Base-by-base conservation (phyloP, 2,113 vertebrate genomes). In the Anhinga rufa region DNA sequence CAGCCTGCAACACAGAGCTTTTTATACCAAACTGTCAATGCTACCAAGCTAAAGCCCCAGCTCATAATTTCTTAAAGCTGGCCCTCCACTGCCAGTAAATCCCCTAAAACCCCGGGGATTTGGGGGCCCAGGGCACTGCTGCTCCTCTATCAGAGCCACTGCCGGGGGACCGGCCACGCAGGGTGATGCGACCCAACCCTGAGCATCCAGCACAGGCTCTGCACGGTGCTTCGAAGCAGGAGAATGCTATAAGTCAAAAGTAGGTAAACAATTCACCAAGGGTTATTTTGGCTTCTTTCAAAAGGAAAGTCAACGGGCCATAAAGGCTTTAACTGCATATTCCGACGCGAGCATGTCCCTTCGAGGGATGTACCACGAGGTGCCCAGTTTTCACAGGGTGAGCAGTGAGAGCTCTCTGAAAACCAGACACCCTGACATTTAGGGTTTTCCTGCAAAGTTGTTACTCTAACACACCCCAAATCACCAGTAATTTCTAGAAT, bases 381-480 rank as follows among this genome's bases (percentile, higher is more conserved):
- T 60, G 49, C 92, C 72, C 12, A 1, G 58, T 79, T 85, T 82
- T 80, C 87, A 42, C 31, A 4, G 69, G 51, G 24, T 6, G 1
- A 82, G 78, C 0, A 1, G 83, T 84, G 86, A 71, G 91, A 85
- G 49, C 46, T 85, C 75, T 82, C 84, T 3, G 4, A 91, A 92
- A 94, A 79, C 25, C 91, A 96, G 95, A 92, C 91, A 89, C 58
- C 72, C 84, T 85, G 49, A 90, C 93, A 94, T 92, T 87, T 85
- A 69, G 90, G 87, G 90, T 95, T 95, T 95, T 95, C 96, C 94
- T 94, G 86, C 48, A 74, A 95, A 95, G 85, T 76, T 77, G 74
- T 79, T 85, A 64, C 90, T 88, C 75, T 48, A 91, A 93, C 94
- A 96, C 95, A 95, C 92, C 94, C 95, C 91, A 88, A 95, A 95